Conservation (phyloP, 1,140 invertebrate genomes). For the Aphidius ervi region DNA sequence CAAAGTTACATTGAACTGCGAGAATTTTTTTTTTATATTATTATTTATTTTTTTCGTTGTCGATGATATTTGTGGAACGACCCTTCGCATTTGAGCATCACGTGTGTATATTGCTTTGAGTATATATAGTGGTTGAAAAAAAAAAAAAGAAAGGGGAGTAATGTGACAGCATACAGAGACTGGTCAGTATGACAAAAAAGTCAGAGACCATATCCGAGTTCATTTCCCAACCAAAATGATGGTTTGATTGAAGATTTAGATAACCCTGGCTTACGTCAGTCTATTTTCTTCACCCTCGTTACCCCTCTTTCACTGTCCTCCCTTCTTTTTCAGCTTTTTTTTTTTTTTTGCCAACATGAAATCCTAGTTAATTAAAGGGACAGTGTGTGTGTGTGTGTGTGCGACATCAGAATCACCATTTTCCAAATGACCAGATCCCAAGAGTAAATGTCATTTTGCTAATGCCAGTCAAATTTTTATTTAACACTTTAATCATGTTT, state of each 20-base stretch:
- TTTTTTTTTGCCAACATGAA: constrained; percentile 13
- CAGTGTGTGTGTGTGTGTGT: constrained; percentile 1
- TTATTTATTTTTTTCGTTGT: too few species aligned
- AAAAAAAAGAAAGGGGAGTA: too few species aligned
- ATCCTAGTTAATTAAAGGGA: constrained; percentile 40
- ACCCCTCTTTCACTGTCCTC: too few species aligned
- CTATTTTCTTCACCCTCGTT: constrained; percentile 8
- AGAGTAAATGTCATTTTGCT: constrained; percentile 10
- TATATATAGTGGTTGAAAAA: too few species aligned
- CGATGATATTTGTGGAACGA: too few species aligned
- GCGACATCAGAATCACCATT: constrained; percentile 32
- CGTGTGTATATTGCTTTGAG: too few species aligned
- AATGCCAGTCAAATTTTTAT: constrained; percentile 10
- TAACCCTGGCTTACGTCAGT: constrained; percentile 35
- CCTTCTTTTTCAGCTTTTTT: too few species aligned
- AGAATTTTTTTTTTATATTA: too few species aligned
- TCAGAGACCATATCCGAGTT: constrained; percentile 3
- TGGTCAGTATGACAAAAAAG: not conserved
- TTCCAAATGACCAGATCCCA: constrained; percentile 21
- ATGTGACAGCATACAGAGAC: too few species aligned
- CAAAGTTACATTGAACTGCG: too few species aligned
- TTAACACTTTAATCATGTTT: not conserved
- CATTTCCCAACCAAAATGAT: constrained; percentile 9
- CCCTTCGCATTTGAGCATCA: too few species aligned
- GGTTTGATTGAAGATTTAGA: constrained; percentile 33